These are phyloP conservation scores for Rhyacichthys aspro DNA, from an alignment of 2,797 vertebrate genomes.

Conservation along the genomic window DNA sequence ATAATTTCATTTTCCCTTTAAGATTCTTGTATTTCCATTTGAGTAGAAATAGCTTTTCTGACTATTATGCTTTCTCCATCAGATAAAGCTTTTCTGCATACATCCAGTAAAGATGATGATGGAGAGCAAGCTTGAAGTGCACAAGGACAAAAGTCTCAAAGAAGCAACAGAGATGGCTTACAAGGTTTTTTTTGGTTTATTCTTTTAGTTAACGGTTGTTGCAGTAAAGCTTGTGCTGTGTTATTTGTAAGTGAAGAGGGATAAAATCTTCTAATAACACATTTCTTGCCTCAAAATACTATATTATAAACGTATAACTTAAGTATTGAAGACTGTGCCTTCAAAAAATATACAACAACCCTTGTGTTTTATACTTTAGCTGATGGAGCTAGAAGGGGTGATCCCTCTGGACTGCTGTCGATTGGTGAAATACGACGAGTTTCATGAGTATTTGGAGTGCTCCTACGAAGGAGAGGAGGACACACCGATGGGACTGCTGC, in stretches of 20 bases:
- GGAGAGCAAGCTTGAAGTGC: slow-evolving; percentile 98
- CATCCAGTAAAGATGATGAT: slow-evolving; percentile 95
- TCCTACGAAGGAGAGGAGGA: slow-evolving; percentile 98
- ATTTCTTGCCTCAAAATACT: too few relatives aligned
- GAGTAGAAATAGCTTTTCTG: not conserved
- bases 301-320: too few relatives aligned
- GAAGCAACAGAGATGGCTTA: slow-evolving; percentile 96
- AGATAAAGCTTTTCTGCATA: slow-evolving; percentile 99
- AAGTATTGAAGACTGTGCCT: not conserved
- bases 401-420: slow-evolving; percentile 93
- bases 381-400: slow-evolving; percentile 92
- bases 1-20: not conserved
- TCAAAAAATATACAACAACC: not conserved
- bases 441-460: slow-evolving; percentile 97
- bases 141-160: slow-evolving; percentile 94
- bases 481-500: slow-evolving; percentile 93
- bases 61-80: slow-evolving; percentile 6
- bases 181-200: slow-evolving; percentile 80
- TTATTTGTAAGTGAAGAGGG: too few relatives aligned
- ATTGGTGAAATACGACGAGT: slow-evolving; percentile 98
- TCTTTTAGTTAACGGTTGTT: not conserved
- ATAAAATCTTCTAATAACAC: too few relatives aligned
- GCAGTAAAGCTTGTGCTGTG: too few relatives aligned
- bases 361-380: slow-evolving; percentile 68
- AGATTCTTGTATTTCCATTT: not conserved